These are phyloP conservation scores for Tauraco hartlaubi DNA, from an alignment of 2,797 vertebrate species.

Conservation along the genomic window DNA sequence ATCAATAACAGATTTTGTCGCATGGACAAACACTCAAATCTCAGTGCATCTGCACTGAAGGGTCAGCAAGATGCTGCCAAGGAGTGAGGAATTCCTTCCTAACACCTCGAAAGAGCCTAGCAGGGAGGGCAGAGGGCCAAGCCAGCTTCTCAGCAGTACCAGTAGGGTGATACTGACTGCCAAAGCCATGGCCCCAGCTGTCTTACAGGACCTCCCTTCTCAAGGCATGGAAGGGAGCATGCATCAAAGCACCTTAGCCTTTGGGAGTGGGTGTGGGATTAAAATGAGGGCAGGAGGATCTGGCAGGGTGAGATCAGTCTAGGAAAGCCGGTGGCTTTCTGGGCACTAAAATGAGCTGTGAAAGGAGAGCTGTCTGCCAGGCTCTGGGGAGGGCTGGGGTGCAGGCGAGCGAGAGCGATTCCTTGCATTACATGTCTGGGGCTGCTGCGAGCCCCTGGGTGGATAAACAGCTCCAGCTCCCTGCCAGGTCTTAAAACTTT, in stretches of 20 bases:
- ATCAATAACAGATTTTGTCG: not conserved
- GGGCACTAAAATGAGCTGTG: not conserved
- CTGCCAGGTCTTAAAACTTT: constrained; percentile 10
- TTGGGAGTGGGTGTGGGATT: not conserved
- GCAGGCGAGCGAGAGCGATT: not conserved
- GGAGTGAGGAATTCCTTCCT: not conserved
- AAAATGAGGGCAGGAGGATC: not conserved
- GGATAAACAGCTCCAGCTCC: constrained; percentile 20
- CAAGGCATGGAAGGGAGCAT: not conserved
- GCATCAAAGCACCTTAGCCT: not conserved
- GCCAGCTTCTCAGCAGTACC: not conserved
- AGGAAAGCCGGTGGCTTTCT: not conserved
- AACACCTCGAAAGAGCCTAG: not conserved
- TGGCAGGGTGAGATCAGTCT: not conserved
- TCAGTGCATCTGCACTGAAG: not conserved
- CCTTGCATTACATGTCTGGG: not conserved
- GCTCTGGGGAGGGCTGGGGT: not conserved
- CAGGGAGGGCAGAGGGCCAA: not conserved
- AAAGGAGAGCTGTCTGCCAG: not conserved
- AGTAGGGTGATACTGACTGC: not conserved
- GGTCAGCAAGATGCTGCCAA: not conserved
- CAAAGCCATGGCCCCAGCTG: not conserved
- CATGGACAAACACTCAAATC: accelerated
- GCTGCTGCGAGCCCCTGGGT: not conserved
- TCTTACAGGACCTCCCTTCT: not conserved